Evolutionary conservation across 2,888 invertebrate genomes (phyloP), one percentile per base, ranked within the genome.

Genomic region (Acanthosepion pharaonis): DNA sequence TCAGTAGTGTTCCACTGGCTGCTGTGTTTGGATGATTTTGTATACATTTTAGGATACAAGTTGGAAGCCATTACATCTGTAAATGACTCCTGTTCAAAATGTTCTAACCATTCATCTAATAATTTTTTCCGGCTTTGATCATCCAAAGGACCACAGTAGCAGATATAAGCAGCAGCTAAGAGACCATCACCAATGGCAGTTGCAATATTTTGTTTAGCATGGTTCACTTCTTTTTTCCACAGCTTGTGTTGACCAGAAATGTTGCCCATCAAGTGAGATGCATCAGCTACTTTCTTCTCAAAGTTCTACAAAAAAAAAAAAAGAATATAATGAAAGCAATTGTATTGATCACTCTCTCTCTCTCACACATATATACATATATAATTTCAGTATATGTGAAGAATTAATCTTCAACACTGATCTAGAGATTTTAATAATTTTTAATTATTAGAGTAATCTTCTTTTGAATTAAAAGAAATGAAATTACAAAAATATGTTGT

Each of bases 111-210:
- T 95, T 97, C 97, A 94, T 96, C 95, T 91, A 97, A 93, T 6
- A 97, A 96, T 48, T 97, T 96, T 11, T 95, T 95, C 53, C 97
- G 95, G 33, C 96, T 96, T 94, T 96, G 96, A 95, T 96, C 97
- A 95, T 97, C 96, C 11, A 97, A 96, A 5, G 97, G 97, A 11
- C 97, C 97, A 95, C 97, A 97, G 95, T 97, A 97, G 91, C 96
- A 96, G 55, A 97, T 96, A 95, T 96, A 96, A 8, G 97, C 97
- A 4, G 97, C 96, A 2, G 97, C 96, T 53, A 97, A 96, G 18
- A 97, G 96, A 28, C 97, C 97, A 95, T 97, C 97, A 0, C 97
- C 97, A 3, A 97, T 96, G 1, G 97, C 96, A 6, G 97, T 96
- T 53, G 96, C 95, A 11, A 97, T 96, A 55, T 97, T 96, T 51